Base-by-base conservation (phyloP, 2,888 invertebrate genomes). In the Tenthredo distinguenda region DNA sequence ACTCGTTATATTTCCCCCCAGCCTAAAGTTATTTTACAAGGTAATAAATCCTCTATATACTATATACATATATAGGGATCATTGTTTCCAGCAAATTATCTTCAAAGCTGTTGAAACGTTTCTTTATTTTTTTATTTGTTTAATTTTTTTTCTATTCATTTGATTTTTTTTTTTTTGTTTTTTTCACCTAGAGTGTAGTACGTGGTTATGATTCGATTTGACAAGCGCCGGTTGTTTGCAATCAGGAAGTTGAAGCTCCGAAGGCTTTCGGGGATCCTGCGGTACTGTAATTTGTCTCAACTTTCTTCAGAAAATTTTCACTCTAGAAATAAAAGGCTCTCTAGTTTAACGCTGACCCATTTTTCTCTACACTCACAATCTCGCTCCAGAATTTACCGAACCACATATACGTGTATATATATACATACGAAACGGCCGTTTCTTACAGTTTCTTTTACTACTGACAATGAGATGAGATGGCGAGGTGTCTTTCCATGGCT, bases 271-370 rank as follows among this genome's bases (percentile, higher is more conserved):
- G 40, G 55, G 31, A 77, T 77, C 18, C 26, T 50, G 26, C 26
- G 26, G 10, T 18, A 18, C 50, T 50, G 31, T 77, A 77, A 77
- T 77, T 55, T 77, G 77, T 77, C 34, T 77, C 50, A 77, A 77
- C 77, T 77, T 77, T 18, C 77, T 55, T 77, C 40, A 7, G 55
- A 77, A 55, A 76, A 50, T 55, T 15, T 77, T 21, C 26, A 55
- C 50, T 37, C 31, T 18, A 43, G 72, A 77, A 77, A 77, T 26
- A 77, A 77, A 77, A 77, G 34, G n/a, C 55, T 34, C 26, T 26
- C 55, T 26, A 55, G 34, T 77, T 74, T 18, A 77, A 77, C 55
- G 77, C 21, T 77, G 77, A 77, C 77, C 77, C 55, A 77, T 77
- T 50, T 50, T 76, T n/a, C 55, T 15, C 5, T 6, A 34, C 47